phyloP scores from a whole-genome alignment of 1,140 invertebrate genomes.

The Drosophila suzukii region DNA sequence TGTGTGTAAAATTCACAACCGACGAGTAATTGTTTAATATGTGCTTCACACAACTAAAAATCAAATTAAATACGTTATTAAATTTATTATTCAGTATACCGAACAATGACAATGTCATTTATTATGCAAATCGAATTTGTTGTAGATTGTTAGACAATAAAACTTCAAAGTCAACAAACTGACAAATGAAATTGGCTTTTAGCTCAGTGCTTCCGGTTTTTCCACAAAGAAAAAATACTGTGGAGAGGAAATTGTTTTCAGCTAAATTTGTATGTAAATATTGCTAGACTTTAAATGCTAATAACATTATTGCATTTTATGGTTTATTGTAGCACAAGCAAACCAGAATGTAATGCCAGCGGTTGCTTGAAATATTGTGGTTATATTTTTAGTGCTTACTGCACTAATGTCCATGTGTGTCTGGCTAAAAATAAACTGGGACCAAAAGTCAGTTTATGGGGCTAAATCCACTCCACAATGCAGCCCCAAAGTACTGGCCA shows the following conservation, averaged over 20 bases:
- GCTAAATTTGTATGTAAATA: background rate
- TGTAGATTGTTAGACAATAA: slow-evolving; percentile 33
- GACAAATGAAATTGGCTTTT: slow-evolving; percentile 17
- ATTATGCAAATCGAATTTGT: slow-evolving; percentile 69
- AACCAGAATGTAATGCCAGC: slow-evolving; percentile 1
- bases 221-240: background rate
- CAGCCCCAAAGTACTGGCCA: slow-evolving; percentile 57
- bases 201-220: slow-evolving; percentile 4
- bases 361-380: slow-evolving; percentile 27
- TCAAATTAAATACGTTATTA: slow-evolving; percentile 25
- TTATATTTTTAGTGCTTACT: slow-evolving; percentile 50
- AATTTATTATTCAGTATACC: slow-evolving; percentile 32
- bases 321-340: background rate
- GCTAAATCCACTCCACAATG: slow-evolving; percentile 38
- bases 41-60: slow-evolving; percentile 1
- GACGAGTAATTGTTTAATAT: slow-evolving; percentile 30
- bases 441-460: slow-evolving; percentile 54
- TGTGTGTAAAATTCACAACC: background rate
- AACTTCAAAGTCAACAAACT: slow-evolving; percentile 70
- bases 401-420: slow-evolving; percentile 41
- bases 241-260: background rate
- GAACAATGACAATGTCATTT: slow-evolving; percentile 43
- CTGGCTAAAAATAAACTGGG: slow-evolving; percentile 17
- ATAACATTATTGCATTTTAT: slow-evolving; percentile 1
- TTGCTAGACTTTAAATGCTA: background rate